Conservation (phyloP, 2,888 invertebrate species). For the Linnaemya vulpina region DNA sequence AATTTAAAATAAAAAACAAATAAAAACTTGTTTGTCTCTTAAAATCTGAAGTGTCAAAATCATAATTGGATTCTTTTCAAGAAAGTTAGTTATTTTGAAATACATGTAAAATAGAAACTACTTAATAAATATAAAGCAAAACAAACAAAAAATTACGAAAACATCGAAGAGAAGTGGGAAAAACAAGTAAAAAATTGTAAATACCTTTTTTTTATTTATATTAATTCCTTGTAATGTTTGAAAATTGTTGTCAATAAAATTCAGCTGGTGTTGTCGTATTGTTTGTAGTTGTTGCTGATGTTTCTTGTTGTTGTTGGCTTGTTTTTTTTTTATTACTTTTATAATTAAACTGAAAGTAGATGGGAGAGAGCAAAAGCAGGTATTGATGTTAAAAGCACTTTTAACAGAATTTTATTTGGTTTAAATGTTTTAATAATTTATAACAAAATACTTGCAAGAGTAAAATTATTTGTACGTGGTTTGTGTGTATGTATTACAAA, state of each 20-base stretch:
- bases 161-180: neutral
- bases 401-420: slow-evolving; percentile 13
- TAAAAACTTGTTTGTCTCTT: neutral
- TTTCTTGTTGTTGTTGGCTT: slow-evolving; percentile 2
- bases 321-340: slow-evolving; percentile 12
- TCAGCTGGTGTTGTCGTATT: slow-evolving; percentile 59
- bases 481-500: neutral
- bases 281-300: slow-evolving; percentile 22
- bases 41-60: neutral
- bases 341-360: slow-evolving; percentile 58
- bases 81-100: neutral
- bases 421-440: slow-evolving; percentile 34
- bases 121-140: slow-evolving; percentile 11
- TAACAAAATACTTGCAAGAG: slow-evolving; percentile 24
- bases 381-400: slow-evolving; percentile 46
- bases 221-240: slow-evolving; percentile 38
- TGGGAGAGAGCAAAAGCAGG: slow-evolving; percentile 38
- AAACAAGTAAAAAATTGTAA: slow-evolving; percentile 33
- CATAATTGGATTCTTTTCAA: neutral
- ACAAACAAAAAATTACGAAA: neutral
- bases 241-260: slow-evolving; percentile 58
- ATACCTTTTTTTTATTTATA: slow-evolving; percentile 51
- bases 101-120: neutral
- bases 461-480: neutral
- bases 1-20: no score